Percentiles rank a stretch among this genome's conserved stretches.
phyloP scores from a whole-genome alignment of 2,113 vertebrate genomes.

The Mobula hypostoma region DNA sequence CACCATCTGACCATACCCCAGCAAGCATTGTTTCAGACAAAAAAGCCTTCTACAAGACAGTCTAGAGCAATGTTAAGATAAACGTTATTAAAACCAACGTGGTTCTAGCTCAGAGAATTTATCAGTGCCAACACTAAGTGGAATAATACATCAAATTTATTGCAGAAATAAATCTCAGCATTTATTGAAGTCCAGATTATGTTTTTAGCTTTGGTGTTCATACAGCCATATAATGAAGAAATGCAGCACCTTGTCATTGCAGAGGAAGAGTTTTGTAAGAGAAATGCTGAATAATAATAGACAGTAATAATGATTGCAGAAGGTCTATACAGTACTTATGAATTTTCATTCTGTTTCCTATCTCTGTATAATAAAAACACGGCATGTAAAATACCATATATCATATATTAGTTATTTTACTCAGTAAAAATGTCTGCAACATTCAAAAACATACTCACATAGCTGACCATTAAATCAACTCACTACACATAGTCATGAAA shows the following conservation, averaged over 20 bases:
- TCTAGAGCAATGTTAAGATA: background rate
- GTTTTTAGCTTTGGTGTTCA: background rate
- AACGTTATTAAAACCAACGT: background rate
- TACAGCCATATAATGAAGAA: background rate
- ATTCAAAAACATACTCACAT: background rate
- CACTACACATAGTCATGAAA: background rate
- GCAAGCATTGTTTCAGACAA: background rate
- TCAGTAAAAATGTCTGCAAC: background rate
- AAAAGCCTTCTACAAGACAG: too few species aligned
- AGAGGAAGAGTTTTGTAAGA: background rate
- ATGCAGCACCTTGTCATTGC: background rate
- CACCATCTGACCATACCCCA: background rate
- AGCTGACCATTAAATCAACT: background rate
- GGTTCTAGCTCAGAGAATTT: background rate
- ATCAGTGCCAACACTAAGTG: background rate
- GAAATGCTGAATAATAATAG: background rate
- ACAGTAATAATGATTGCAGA: background rate
- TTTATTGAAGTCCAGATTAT: background rate
- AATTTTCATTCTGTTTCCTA: background rate
- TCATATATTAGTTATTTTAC: conserved; percentile 3
- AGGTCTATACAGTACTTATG: background rate
- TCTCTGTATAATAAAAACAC: background rate
- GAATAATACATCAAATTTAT: background rate
- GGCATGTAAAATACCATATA: background rate
- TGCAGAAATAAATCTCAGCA: background rate